Conservation (phyloP, 2,797 vertebrate genomes). For the Synaphobranchus kaupii region DNA sequence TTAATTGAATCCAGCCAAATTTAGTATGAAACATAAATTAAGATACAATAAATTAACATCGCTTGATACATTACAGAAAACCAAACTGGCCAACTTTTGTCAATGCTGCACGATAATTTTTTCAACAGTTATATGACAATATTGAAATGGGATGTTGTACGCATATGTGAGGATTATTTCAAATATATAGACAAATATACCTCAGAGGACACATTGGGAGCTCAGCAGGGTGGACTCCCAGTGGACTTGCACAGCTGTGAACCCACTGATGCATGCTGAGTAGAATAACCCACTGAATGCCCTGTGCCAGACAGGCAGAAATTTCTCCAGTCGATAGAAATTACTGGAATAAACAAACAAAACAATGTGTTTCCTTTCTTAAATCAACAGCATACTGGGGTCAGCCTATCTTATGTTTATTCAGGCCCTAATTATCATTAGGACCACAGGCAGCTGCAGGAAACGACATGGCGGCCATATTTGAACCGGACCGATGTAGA, state of each 20-base stretch:
- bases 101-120: neutral
- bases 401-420: conserved; percentile 61
- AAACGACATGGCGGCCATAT: conserved; percentile 63
- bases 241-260: conserved; percentile 65
- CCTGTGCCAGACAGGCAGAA: conserved; percentile 58
- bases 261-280: conserved; percentile 57
- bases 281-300: conserved; percentile 62
- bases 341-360: conserved; percentile 73
- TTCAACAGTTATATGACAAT: neutral
- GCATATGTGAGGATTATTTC: conserved; percentile 51
- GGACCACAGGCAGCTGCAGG: conserved; percentile 63
- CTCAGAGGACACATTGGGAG: conserved; percentile 70
- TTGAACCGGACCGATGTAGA: conserved; percentile 52
- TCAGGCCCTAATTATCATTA: conserved; percentile 63
- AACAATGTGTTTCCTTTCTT: conserved; percentile 62
- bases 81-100: neutral
- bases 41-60: neutral
- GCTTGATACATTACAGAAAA: neutral
- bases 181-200: conserved; percentile 58
- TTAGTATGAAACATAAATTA: neutral
- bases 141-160: neutral
- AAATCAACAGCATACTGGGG: conserved; percentile 61
- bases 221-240: conserved; percentile 67
- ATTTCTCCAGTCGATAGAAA: conserved; percentile 70
- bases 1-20: neutral